Percentiles rank a stretch among this genome's conserved stretches.
Evolutionary conservation across 2,113 vertebrate genomes (phyloP).

Genomic region (Xenopus laevis): DNA sequence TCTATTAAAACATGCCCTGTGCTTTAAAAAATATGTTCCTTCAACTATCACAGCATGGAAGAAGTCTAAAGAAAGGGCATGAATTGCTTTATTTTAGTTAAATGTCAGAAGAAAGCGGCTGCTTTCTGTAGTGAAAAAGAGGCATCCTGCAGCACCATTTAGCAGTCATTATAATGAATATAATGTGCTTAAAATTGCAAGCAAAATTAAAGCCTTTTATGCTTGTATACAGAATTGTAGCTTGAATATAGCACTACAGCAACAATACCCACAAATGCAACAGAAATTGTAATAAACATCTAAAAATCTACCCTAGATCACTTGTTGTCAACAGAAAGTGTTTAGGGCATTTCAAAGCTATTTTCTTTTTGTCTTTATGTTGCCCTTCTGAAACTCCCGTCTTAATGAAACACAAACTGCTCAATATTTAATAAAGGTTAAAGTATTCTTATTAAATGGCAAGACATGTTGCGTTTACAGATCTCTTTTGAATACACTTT

Average conservation of each 20-base stretch:
- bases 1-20: not conserved
- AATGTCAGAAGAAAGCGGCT: constrained; percentile 38
- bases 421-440: constrained; percentile 18
- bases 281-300: constrained; percentile 15
- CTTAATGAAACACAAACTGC: not conserved
- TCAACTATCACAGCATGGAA: constrained; percentile 41
- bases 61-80: constrained; percentile 41
- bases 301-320: not conserved
- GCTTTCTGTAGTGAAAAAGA: constrained; percentile 37
- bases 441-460: constrained; percentile 7
- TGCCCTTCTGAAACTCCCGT: constrained; percentile 5
- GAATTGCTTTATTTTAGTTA: constrained; percentile 41
- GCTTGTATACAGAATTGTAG: constrained; percentile 11
- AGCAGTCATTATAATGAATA: constrained; percentile 43
- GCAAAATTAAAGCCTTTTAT: constrained; percentile 31
- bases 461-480: no score
- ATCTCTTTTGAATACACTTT: no score
- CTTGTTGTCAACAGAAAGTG: constrained; percentile 6
- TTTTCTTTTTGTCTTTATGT: constrained; percentile 4
- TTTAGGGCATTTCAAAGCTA: constrained; percentile 23
- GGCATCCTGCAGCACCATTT: constrained; percentile 36
- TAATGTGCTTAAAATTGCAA: constrained; percentile 37
- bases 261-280: constrained; percentile 12
- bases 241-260: constrained; percentile 10
- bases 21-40: constrained; percentile 17